Evolutionary conservation across 2,888 invertebrate genomes (phyloP), one percentile per base, ranked within the genome.

Genomic region (Allygus modestus): DNA sequence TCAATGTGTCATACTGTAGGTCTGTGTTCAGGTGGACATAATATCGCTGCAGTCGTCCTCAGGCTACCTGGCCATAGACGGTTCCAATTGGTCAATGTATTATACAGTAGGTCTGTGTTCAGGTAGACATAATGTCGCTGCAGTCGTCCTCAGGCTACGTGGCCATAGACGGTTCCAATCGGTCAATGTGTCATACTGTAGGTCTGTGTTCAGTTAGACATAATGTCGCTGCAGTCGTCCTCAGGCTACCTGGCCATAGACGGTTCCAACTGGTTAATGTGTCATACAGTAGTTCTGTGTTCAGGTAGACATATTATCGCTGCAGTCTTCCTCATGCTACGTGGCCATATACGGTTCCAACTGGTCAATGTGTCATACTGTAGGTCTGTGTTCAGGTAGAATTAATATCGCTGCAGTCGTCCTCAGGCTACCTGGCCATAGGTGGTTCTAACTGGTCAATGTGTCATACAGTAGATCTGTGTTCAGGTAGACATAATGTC

Each of bases 31-130:
- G 65, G 65, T 31, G 9, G 65, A 65, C 17, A 65, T 65, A 65
- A 26, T 65, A n/a, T 28, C 31, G 15, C 12, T 65, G 65, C 31
- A 28, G 17, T 17, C 65, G 17, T 28, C 65, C 0, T 65, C 65
- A 0, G 31, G 65, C 5, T 65, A 28, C 31, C 31, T 94, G 84
- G 95, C 95, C 0, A 89, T 95, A 86, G 94, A 94, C 86, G 95
- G 95, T 5, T 94, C 93, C 89, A 95, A 96, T 0, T 97, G 97
- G 96, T 92, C 93, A n/a, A n/a, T n/a, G n/a, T n/a, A n/a, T n/a
- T n/a, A n/a, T n/a, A n/a, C n/a, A n/a, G n/a, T n/a, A n/a, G n/a
- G n/a, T n/a, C n/a, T n/a, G n/a, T n/a, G n/a, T 65, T 12, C 20
- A 65, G 65, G 65, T 31, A 28, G 65, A 65, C 17, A 65, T 65